A percentile compares a stretch with the other conserved stretches of the same genome.
Conservation (phyloP, 2,113 vertebrate genomes). For the Sebastes schlegelii region DNA sequence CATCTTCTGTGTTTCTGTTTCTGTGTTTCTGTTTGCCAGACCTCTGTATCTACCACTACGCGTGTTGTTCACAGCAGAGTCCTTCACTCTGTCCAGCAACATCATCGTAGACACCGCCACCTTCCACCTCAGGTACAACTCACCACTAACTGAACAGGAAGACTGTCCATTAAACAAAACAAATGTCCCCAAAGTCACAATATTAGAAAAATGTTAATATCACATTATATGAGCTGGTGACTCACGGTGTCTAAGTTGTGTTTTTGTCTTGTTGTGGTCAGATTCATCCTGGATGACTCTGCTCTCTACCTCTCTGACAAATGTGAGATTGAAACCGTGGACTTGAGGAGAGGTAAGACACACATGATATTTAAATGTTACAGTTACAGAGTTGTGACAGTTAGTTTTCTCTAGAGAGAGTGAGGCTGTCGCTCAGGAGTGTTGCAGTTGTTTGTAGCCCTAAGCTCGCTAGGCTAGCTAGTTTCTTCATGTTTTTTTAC, state of each 20-base stretch:
- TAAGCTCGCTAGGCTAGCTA: not conserved
- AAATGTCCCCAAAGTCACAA: too few relatives aligned
- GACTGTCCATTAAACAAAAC: not conserved
- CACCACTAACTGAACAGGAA: not conserved
- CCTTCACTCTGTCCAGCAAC: constrained; percentile 93
- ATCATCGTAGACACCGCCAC: constrained; percentile 94
- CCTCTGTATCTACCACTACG: constrained; percentile 91
- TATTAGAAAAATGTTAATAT: not conserved
- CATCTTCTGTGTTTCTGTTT: not conserved
- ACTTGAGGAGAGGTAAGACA: constrained; percentile 88
- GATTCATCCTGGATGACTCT: constrained; percentile 94
- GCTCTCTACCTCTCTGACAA: constrained; percentile 93
- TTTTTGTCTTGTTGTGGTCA: constrained; percentile 55
- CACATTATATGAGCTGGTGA: not conserved
- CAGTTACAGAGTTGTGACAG: not conserved
- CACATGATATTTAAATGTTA: not conserved
- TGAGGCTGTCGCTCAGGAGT: not conserved
- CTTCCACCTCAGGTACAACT: constrained; percentile 90
- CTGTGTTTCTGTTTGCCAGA: constrained; percentile 72
- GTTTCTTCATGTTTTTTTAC: not conserved
- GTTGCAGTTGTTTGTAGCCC: not conserved
- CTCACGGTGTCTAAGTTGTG: not conserved
- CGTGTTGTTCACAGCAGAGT: constrained; percentile 89
- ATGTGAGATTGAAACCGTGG: constrained; percentile 87
- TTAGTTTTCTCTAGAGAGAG: not conserved